phyloP scores from a whole-genome alignment of 2,888 invertebrate species.

The Zaprionus obscuricornis region DNA sequence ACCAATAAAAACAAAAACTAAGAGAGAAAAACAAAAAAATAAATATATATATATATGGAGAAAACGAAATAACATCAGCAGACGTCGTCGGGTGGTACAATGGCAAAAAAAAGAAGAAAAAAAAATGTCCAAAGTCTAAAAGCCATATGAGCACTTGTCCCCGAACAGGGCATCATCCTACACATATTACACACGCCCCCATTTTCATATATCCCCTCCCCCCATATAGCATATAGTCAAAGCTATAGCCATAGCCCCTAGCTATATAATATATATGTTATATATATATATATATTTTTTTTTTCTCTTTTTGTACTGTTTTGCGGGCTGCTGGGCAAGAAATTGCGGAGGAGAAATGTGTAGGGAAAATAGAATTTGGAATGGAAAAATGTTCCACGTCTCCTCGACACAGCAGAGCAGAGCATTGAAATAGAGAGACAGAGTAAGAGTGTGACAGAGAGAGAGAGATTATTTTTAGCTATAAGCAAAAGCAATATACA shows the following conservation, averaged over 20 bases:
- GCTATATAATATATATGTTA: no score
- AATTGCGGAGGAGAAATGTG: conserved; percentile 6
- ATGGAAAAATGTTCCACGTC: conserved; percentile 41
- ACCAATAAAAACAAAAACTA: no score
- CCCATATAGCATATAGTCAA: background rate
- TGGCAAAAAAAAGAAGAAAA: no score
- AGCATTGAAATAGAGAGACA: no score
- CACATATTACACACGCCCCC: background rate
- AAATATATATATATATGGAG: no score
- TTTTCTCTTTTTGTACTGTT: no score
- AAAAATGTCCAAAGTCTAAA: conserved; percentile 21
- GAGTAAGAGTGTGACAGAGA: no score
- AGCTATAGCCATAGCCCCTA: no score
- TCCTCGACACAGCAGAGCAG: conserved; percentile 20
- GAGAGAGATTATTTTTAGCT: conserved; percentile 47
- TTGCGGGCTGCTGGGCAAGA: background rate
- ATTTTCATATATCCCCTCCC: background rate
- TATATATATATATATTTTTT: no score
- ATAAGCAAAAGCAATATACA: conserved; percentile 34
- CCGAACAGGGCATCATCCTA: background rate
- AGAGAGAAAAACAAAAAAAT: conserved; percentile 29
- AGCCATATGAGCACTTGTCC: conserved; percentile 10
- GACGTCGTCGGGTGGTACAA: conserved; percentile 47
- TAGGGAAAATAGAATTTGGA: conserved; percentile 38
- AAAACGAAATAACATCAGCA: conserved; percentile 34